Percentiles rank a stretch among this genome's conserved stretches.
These are phyloP conservation scores for Amiota mariae DNA, from an alignment of 2,888 invertebrate genomes.

Conservation along the genomic window DNA sequence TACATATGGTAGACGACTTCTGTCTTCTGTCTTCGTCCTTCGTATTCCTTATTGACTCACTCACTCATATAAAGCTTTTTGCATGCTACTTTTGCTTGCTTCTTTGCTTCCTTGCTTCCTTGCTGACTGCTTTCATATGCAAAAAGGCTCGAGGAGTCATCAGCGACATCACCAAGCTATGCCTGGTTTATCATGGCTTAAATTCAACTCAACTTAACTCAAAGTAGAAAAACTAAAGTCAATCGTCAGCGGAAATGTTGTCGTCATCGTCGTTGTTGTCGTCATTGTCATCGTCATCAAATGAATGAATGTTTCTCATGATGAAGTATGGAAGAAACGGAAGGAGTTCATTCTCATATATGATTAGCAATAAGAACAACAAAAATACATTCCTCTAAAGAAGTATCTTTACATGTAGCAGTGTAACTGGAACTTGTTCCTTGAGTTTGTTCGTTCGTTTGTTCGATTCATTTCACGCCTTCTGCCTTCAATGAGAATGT, in stretches of 20 bases:
- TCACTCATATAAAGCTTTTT: not conserved
- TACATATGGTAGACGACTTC: constrained; percentile 34
- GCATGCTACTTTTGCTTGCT: not conserved
- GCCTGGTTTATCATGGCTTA: not conserved
- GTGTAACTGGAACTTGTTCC: too few species aligned
- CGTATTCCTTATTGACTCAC: not conserved
- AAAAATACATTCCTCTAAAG: not conserved
- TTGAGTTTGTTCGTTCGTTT: not conserved
- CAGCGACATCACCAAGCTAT: not conserved
- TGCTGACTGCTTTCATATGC: not conserved
- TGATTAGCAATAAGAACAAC: constrained; percentile 1
- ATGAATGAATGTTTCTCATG: too few species aligned
- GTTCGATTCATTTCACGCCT: not conserved
- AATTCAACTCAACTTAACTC: constrained; percentile 8
- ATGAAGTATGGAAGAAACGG: not conserved
- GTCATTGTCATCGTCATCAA: too few species aligned
- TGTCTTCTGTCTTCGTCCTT: not conserved
- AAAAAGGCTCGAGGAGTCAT: constrained; percentile 4
- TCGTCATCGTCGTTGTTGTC: not conserved
- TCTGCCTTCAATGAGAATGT: not conserved
- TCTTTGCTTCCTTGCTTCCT: not conserved
- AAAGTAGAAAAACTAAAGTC: constrained; percentile 5
- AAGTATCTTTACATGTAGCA: not conserved
- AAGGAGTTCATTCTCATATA: not conserved
- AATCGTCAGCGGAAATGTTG: constrained; percentile 12